A percentile compares a stretch with the other conserved stretches of the same genome.
These are phyloP conservation scores for Labeo catla DNA, from an alignment of 2,113 vertebrate genomes.

Conservation along the genomic window DNA sequence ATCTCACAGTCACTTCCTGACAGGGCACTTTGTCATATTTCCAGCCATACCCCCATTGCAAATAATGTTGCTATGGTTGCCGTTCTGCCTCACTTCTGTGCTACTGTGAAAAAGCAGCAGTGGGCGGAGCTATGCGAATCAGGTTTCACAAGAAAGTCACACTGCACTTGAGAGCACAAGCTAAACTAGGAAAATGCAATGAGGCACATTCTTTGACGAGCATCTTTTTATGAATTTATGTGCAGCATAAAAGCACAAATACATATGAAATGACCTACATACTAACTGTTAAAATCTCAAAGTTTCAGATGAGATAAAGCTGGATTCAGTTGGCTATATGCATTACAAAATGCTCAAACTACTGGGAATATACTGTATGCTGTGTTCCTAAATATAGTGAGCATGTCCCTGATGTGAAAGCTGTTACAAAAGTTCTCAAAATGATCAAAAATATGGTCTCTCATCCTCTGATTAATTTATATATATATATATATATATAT, in stretches of 20 bases:
- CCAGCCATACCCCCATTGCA: conserved; percentile 43
- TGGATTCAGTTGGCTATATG: background rate
- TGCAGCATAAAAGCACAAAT: background rate
- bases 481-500: no score
- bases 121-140: conserved; percentile 51
- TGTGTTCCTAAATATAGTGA: background rate
- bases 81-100: conserved; percentile 47
- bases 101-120: conserved; percentile 52
- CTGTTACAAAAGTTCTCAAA: background rate
- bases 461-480: no score
- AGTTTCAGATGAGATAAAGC: background rate
- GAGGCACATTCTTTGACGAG: background rate
- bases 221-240: background rate
- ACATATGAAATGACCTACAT: background rate
- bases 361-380: background rate
- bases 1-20: conserved; percentile 53
- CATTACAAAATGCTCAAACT: background rate
- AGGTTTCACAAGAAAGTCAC: conserved; percentile 46
- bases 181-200: background rate
- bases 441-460: no score
- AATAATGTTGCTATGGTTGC: conserved; percentile 66
- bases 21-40: conserved; percentile 59
- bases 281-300: background rate
- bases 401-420: background rate
- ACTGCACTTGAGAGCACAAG: background rate